These are phyloP conservation scores for Phorcus lineatus DNA, from an alignment of 2,888 invertebrate species.

Conservation along the genomic window DNA sequence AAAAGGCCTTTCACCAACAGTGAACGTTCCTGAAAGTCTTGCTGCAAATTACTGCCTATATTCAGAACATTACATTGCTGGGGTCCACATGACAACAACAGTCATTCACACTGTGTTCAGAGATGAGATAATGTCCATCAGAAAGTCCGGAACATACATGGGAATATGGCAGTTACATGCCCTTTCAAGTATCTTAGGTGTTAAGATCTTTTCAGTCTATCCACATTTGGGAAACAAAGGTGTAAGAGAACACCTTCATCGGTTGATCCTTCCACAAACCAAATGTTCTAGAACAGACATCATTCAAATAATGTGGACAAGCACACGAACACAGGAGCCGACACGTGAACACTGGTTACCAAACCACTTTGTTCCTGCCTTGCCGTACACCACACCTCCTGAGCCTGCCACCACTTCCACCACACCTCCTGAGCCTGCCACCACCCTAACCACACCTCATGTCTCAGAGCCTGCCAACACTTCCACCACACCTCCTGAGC, in stretches of 20 bases:
- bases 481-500: too few relatives aligned
- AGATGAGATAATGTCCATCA: conserved; percentile 25
- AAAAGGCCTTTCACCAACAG: neutral
- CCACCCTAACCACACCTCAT: too few relatives aligned
- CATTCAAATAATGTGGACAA: neutral
- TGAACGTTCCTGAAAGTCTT: neutral
- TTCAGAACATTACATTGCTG: conserved; percentile 30
- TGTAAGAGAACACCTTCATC: neutral
- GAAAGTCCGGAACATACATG: conserved; percentile 21
- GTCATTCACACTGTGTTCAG: conserved; percentile 10
- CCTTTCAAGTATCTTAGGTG: too few relatives aligned
- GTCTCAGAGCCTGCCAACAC: too few relatives aligned
- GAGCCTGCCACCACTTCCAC: too few relatives aligned
- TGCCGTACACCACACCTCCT: too few relatives aligned
- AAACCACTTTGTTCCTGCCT: neutral
- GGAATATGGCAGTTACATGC: conserved; percentile 37
- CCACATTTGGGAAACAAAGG: neutral
- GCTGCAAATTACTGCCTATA: neutral
- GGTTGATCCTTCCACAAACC: too few relatives aligned
- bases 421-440: too few relatives aligned
- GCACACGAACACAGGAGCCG: neutral
- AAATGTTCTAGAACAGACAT: too few relatives aligned
- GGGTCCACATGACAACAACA: conserved; percentile 3
- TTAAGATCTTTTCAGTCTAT: too few relatives aligned
- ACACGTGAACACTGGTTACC: neutral